Evolutionary conservation across 2,888 invertebrate genomes (phyloP).

Genomic region (Agelastica alni): DNA sequence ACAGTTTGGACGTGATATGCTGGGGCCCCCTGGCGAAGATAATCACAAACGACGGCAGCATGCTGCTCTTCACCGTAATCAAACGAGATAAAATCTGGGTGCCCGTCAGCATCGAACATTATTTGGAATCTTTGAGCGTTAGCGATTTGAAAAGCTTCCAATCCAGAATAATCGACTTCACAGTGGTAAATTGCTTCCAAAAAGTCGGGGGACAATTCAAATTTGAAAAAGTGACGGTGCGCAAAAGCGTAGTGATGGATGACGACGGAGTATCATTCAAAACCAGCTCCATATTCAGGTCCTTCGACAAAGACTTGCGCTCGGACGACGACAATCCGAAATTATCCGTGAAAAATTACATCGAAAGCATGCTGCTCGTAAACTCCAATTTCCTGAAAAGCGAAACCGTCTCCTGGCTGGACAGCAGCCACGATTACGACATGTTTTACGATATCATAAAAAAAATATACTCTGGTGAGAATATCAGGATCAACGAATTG

Average conservation of each 20-base stretch:
- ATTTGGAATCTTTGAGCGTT: slow-evolving; percentile 28
- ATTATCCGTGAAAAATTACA: slow-evolving; percentile 8
- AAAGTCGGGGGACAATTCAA: slow-evolving; percentile 11
- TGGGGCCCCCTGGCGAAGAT: slow-evolving; percentile 40
- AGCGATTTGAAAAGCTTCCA: slow-evolving; percentile 36
- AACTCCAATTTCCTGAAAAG: slow-evolving; percentile 19
- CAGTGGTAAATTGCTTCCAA: slow-evolving; percentile 26
- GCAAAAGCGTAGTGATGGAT: not conserved
- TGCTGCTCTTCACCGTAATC: slow-evolving; percentile 34
- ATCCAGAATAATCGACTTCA: slow-evolving; percentile 34
- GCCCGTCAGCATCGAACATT: slow-evolving; percentile 40
- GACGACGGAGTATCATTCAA: not conserved
- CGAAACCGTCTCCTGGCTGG: slow-evolving; percentile 24
- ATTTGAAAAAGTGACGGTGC: slow-evolving; percentile 18
- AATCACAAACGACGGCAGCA: slow-evolving; percentile 28
- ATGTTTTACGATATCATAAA: slow-evolving; percentile 30
- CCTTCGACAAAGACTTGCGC: not conserved
- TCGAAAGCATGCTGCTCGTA: slow-evolving; percentile 21
- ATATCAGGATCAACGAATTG: slow-evolving; percentile 26
- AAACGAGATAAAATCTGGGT: slow-evolving; percentile 37
- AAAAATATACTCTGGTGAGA: slow-evolving; percentile 17
- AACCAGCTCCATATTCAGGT: not conserved
- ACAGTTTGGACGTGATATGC: slow-evolving; percentile 40
- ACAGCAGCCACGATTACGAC: slow-evolving; percentile 19
- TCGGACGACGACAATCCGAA: not conserved